Evolutionary conservation across 35 echinoderm and acorn worm genomes (phyloP).

Genomic region (Eucidaris tribuloides): DNA sequence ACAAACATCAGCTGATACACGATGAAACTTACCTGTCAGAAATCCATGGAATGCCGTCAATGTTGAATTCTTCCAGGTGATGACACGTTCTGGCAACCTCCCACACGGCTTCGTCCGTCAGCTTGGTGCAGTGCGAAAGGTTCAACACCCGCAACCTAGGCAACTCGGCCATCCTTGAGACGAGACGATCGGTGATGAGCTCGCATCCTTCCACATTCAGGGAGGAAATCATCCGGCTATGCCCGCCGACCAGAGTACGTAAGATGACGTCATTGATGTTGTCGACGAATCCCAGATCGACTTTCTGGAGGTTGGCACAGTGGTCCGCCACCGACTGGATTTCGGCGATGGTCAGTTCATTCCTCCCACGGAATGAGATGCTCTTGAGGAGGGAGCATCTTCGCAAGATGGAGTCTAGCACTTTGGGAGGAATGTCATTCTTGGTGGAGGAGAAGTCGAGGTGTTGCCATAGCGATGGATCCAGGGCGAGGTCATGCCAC

Average conservation of each 20-base stretch:
- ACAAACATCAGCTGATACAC: no score
- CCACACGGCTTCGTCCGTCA: conserved; percentile 40
- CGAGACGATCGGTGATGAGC: conserved; percentile 14
- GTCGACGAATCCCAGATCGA: conserved; percentile 54
- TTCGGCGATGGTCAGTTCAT: conserved; percentile 29
- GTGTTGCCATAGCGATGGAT: conserved; percentile 54
- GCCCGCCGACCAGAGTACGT: background rate
- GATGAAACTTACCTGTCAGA: conserved; percentile 37
- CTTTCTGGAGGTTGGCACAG: conserved; percentile 1
- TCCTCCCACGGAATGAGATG: conserved; percentile 22
- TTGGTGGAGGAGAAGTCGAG: conserved; percentile 11
- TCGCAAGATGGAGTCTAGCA: background rate
- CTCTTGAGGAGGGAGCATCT: conserved; percentile 16
- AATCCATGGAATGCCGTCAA: conserved; percentile 73
- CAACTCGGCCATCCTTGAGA: conserved; percentile 1
- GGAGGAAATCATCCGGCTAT: background rate
- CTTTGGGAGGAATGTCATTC: background rate
- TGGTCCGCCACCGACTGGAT: conserved; percentile 21
- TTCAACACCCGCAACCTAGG: conserved; percentile 40
- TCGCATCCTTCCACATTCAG: conserved; percentile 69
- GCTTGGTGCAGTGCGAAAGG: conserved; percentile 64
- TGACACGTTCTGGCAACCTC: conserved; percentile 34
- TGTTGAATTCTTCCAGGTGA: conserved; percentile 47
- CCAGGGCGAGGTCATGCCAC: conserved; percentile 31
- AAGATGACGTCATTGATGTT: conserved; percentile 11